Evolutionary conservation across 2,113 vertebrate species (phyloP), one percentile per base, ranked within the genome.

Genomic region (Brachyhypopomus occidentalis): DNA sequence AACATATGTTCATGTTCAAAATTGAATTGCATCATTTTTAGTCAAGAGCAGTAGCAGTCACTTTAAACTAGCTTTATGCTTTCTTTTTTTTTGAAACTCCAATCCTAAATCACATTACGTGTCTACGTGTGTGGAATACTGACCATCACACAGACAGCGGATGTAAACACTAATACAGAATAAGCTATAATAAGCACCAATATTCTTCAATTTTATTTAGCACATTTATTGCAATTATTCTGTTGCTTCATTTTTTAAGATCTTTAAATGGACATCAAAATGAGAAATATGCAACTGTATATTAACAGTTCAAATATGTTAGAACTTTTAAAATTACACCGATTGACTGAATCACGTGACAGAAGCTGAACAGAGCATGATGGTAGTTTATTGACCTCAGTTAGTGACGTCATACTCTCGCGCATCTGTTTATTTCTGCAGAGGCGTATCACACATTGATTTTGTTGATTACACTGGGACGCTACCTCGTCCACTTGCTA

Each of bases 391-490:
- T 14, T 14, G 8, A 5, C 45, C 45, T 41, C 12, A 14, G 45
- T 52, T 30, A 11, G 9, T 52, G 45, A 52, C 45, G 9, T 52
- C 45, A 41, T 6, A 2, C 45, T 12, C 41, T 45, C 45, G 59
- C 36, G 71, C 67, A 80, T 77, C 67, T 58, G 72, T 55, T 63
- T 70, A 30, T 48, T 79, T 45, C 64, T 69, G 45, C 38, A 27
- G 38, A 58, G 30, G 48, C 63, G n/a, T 70, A 20, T 76, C 58
- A 72, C 20, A 23, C 23, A 63, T 30, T 34, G 62, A 48, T 77
- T 38, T 19, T 55, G 38, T 74, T 83, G 48, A 70, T 77, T 84
- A 77, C 62, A 19, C 60, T 66, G 72, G 38, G 30, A 84, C 48
- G 41, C 30, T 22, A 30, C 16, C 2, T 12, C 41, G 52, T 45